These are phyloP conservation scores for Rachycentron canadum DNA, from an alignment of 2,797 vertebrate species.

Conservation along the genomic window DNA sequence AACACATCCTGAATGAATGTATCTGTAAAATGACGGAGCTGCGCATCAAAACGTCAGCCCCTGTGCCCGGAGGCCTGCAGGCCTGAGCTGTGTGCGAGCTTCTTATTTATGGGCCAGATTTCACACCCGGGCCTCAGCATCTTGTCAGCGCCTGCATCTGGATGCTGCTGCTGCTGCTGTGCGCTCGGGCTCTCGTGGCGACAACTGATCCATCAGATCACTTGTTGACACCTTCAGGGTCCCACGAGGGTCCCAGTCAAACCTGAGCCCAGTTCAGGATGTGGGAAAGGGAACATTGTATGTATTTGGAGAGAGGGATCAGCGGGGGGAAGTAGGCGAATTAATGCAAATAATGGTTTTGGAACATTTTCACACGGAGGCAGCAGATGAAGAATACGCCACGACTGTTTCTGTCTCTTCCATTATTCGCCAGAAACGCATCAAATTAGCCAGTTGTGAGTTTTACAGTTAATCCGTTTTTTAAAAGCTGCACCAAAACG, in stretches of 20 bases:
- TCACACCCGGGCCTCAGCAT: constrained; percentile 51
- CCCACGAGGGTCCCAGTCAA: neutral
- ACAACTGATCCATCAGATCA: constrained; percentile 11
- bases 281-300: neutral
- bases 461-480: constrained; percentile 23
- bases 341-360: constrained; percentile 43
- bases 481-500: constrained; percentile 16
- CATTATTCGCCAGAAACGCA: constrained; percentile 27
- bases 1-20: neutral
- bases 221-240: neutral
- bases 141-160: constrained; percentile 7
- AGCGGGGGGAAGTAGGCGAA: constrained; percentile 16
- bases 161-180: neutral
- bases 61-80: rapidly evolving
- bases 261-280: neutral
- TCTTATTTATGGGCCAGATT: constrained; percentile 11
- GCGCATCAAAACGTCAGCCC: neutral
- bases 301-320: constrained; percentile 26
- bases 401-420: neutral
- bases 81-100: neutral
- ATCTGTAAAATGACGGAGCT: neutral
- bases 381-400: neutral
- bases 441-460: constrained; percentile 27
- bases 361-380: constrained; percentile 27
- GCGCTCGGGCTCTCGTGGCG: neutral